Conservation (phyloP, 2,888 invertebrate species). For the Isoperla grammatica region DNA sequence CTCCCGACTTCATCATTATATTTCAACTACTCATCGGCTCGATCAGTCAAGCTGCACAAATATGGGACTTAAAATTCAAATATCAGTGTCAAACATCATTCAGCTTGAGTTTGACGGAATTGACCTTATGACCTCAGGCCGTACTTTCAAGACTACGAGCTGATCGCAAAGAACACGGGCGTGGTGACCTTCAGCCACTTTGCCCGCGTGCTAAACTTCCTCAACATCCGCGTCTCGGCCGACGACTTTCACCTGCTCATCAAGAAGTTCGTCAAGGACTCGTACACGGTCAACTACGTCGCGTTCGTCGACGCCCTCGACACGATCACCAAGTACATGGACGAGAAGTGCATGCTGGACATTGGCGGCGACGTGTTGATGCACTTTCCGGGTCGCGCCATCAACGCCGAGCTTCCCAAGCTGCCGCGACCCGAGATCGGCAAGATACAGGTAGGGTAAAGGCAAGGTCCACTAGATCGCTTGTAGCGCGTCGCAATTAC, state of each 20-base stretch:
- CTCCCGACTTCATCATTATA: no score
- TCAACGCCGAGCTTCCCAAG: conserved; percentile 64
- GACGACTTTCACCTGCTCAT: conserved; percentile 68
- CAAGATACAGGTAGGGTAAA: no score
- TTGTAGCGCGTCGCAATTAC: no score
- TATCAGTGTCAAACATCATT: no score
- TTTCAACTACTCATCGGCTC: no score
- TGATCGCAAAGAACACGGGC: conserved; percentile 67
- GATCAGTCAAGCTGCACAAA: no score
- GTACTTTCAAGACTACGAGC: conserved; percentile 68
- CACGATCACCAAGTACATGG: conserved; percentile 56
- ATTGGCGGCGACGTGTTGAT: conserved; percentile 51
- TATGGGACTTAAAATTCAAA: no score
- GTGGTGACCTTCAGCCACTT: conserved; percentile 73
- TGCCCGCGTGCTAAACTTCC: conserved; percentile 63
- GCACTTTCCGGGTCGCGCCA: conserved; percentile 57
- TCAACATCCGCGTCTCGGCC: conserved; percentile 61
- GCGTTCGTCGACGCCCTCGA: conserved; percentile 66
- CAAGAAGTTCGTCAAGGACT: conserved; percentile 68
- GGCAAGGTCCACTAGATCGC: no score
- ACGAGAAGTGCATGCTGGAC: conserved; percentile 48
- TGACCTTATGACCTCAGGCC: no score
- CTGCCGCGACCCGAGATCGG: conserved; percentile 60
- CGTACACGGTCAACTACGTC: conserved; percentile 71
- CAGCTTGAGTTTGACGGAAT: no score